These are phyloP conservation scores for Garra rufa DNA, from an alignment of 2,113 vertebrate species.

Conservation along the genomic window DNA sequence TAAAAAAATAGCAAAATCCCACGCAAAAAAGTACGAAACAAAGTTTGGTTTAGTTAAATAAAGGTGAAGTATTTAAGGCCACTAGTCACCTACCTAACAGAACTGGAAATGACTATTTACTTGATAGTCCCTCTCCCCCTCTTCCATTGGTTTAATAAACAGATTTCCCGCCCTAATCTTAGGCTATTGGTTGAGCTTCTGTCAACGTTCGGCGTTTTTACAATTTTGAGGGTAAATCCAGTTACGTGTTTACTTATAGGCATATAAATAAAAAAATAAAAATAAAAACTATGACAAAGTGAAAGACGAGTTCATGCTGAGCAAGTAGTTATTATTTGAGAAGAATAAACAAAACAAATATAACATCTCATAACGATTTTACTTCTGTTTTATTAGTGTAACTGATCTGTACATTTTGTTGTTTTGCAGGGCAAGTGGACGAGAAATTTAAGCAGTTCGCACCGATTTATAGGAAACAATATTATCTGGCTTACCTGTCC, in stretches of 20 bases:
- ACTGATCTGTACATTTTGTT: conserved; percentile 11
- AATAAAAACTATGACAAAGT: no score
- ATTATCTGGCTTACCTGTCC: conserved; percentile 80
- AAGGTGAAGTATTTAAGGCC: no score
- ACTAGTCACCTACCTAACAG: no score
- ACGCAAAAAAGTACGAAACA: no score
- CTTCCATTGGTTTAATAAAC: no score
- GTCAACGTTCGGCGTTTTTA: no score
- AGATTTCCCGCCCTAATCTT: not conserved
- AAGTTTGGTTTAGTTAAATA: no score
- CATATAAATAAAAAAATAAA: no score
- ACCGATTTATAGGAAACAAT: conserved; percentile 85
- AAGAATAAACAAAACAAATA: not conserved
- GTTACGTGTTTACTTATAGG: no score
- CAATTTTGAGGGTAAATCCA: no score
- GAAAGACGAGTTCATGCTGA: no score
- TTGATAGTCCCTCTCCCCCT: not conserved
- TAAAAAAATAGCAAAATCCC: not conserved
- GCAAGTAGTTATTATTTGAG: not conserved
- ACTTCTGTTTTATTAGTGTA: conserved; percentile 4
- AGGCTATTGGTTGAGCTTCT: not conserved
- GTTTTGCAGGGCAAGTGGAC: conserved; percentile 79
- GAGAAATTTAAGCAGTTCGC: conserved; percentile 82
- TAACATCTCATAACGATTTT: no score
- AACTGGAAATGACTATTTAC: not conserved